phyloP scores from a whole-genome alignment of 2,797 vertebrate species.

The Coluber constrictor region DNA sequence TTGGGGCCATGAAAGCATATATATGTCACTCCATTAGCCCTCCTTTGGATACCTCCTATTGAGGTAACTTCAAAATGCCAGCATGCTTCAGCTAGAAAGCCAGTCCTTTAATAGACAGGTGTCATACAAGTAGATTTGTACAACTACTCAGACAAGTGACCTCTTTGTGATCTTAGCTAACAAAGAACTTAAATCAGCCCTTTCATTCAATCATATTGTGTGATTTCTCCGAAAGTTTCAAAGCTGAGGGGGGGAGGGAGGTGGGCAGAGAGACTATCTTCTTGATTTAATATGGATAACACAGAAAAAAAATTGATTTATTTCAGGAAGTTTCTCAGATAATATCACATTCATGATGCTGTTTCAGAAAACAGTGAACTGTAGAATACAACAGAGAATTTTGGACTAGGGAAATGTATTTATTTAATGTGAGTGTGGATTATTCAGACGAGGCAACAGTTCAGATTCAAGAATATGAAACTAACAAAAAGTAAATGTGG shows the following conservation, averaged over 20 bases:
- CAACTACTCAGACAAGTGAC: conserved; percentile 27
- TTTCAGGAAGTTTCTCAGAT: not conserved
- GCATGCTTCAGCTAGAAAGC: conserved; percentile 18
- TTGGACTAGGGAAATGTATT: not conserved
- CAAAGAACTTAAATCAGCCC: conserved; percentile 23
- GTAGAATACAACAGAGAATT: not conserved
- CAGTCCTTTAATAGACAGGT: conserved; percentile 16
- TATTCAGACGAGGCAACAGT: not conserved
- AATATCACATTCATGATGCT: not conserved
- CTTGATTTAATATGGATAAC: conserved; percentile 1
- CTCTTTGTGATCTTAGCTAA: conserved; percentile 22
- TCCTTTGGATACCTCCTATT: conserved; percentile 14
- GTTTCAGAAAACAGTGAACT: not conserved
- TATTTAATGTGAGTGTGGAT: not conserved
- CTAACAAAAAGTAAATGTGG: conserved; percentile 14
- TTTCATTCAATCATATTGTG: conserved; percentile 12
- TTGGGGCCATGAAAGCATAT: conserved; percentile 3
- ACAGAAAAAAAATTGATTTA: not conserved
- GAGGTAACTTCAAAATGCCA: conserved; percentile 23
- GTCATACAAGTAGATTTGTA: conserved; percentile 9
- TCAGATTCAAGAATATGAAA: conserved; percentile 6
- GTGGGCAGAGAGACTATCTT: not conserved
- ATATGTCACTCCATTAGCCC: conserved; percentile 16
- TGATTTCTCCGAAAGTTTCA: not conserved
- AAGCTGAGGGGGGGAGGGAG: not conserved